Evolutionary conservation across 2,888 invertebrate species (phyloP), one percentile per base, ranked within the genome.

Genomic region (Empis stercorea): DNA sequence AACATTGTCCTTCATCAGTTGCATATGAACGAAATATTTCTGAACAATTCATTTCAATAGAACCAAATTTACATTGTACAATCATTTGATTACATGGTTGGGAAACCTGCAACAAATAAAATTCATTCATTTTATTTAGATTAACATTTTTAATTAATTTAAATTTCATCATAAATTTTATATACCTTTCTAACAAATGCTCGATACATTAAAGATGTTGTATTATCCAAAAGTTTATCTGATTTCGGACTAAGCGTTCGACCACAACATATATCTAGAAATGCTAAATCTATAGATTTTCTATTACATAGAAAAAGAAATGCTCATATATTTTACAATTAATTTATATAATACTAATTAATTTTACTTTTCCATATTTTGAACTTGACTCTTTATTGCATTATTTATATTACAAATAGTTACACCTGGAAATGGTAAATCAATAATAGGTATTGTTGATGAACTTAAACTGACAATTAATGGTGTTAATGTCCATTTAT

Each of bases 361-460:
- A n/a, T n/a, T n/a, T n/a, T 39, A 52, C 46, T 14, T 42, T 36
- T 60, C 49, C 23, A 79, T 74, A 43, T 73, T 67, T 47, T 72
- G 66, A 1, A 81, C 84, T 46, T 79, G 78, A 13, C 72, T 71
- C 56, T 73, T 79, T 57, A 79, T 78, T 0, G 81, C 86, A 61
- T 84, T 82, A 63, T 88, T 89, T 65, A 87, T 81, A 62, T 87
- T 88, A 63, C 89, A 89, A 50, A 89, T 78, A 1, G 88, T 88
- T 2, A 89, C 71, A 0, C 87, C 84, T 0, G 89, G 88, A 65
- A 88, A 88, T 0, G 88, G 88, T 48, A 88, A 75, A 47, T 77
- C 71, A 4, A 74, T 72, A 1, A 88, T 71, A 1, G 76, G 73
- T 48, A 80, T 79, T 42, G 81, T 77, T 54, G 78, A 76, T 0